A percentile compares a stretch with the other conserved stretches of the same genome.
Evolutionary conservation across 2,797 vertebrate species (phyloP).

Genomic region (Gymnoscopelus microlampas): DNA sequence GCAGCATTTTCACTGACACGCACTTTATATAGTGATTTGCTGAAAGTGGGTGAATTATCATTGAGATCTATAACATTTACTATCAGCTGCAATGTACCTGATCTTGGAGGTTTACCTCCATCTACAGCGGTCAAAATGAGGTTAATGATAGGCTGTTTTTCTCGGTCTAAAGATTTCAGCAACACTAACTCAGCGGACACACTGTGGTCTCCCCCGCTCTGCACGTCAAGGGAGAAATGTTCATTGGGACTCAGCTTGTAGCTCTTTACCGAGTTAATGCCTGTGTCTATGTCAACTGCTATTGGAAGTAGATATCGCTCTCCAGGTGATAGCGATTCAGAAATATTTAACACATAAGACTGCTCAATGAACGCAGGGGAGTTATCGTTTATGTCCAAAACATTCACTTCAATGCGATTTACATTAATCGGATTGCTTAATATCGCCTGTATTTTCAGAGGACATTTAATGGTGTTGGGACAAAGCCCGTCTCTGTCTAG

Average conservation of each 20-base stretch:
- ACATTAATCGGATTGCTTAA: constrained; percentile 75
- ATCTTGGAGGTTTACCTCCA: constrained; percentile 80
- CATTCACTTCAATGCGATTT: constrained; percentile 75
- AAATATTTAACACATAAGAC: constrained; percentile 66
- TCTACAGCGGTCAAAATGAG: constrained; percentile 80
- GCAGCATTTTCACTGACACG: constrained; percentile 73
- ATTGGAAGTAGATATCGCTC: constrained; percentile 75
- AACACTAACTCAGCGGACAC: constrained; percentile 79
- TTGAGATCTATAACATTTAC: constrained; percentile 81
- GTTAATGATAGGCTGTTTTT: constrained; percentile 69
- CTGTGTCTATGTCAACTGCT: constrained; percentile 79
- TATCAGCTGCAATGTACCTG: constrained; percentile 67
- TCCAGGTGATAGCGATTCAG: constrained; percentile 65
- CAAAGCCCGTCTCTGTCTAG: constrained; percentile 80
- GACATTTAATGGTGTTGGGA: constrained; percentile 60
- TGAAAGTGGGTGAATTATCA: constrained; percentile 81
- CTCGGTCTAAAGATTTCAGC: constrained; percentile 82
- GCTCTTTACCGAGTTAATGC: constrained; percentile 77
- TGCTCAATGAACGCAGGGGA: constrained; percentile 55
- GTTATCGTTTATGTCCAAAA: constrained; percentile 81
- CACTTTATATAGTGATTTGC: constrained; percentile 73
- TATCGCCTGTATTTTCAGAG: constrained; percentile 77
- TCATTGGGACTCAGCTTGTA: constrained; percentile 82
- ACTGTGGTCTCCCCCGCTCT: constrained; percentile 71
- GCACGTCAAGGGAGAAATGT: constrained; percentile 79